Conservation (phyloP, 1,140 invertebrate species). For the Drosophila repleta region DNA sequence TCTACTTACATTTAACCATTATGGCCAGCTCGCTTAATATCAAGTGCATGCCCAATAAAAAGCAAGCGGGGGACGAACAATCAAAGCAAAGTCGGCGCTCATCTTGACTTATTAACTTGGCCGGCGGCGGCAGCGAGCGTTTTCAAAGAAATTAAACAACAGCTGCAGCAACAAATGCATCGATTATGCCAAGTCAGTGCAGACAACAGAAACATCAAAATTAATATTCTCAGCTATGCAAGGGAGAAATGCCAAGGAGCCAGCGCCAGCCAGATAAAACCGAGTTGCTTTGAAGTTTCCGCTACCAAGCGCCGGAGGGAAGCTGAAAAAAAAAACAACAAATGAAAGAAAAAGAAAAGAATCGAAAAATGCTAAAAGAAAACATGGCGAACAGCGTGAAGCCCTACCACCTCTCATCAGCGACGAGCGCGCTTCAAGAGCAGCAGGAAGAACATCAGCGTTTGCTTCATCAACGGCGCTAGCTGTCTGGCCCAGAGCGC, state of each 20-base stretch:
- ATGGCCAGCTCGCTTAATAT: background rate
- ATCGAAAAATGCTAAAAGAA: conserved; percentile 20
- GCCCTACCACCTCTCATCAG: conserved; percentile 31
- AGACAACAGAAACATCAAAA: conserved; percentile 60
- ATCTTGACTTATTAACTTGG: conserved; percentile 68
- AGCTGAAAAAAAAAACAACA: conserved; percentile 10
- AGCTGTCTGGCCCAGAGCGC: conserved; percentile 17
- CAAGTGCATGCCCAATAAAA: conserved; percentile 18
- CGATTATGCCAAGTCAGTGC: conserved; percentile 71
- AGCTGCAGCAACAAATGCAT: conserved; percentile 53
- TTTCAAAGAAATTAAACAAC: conserved; percentile 61
- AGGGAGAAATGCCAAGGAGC: conserved; percentile 58
- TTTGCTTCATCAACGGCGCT: conserved; percentile 53
- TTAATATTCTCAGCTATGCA: conserved; percentile 75
- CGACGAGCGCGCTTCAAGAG: conserved; percentile 24
- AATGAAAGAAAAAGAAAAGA: conserved; percentile 1
- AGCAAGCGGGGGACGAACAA: conserved; percentile 18
- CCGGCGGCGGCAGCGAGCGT: conserved; percentile 47
- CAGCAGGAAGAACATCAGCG: conserved; percentile 49
- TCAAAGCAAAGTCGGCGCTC: conserved; percentile 49
- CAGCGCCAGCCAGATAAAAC: conserved; percentile 38
- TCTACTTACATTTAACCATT: conserved; percentile 6
- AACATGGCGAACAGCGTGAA: conserved; percentile 20
- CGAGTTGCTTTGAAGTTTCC: conserved; percentile 72
- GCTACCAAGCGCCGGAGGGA: conserved; percentile 51